A percentile compares a stretch with the other conserved stretches of the same genome.
phyloP scores from a whole-genome alignment of 2,888 invertebrate genomes.

The Rhabditophanes sp. region DNA sequence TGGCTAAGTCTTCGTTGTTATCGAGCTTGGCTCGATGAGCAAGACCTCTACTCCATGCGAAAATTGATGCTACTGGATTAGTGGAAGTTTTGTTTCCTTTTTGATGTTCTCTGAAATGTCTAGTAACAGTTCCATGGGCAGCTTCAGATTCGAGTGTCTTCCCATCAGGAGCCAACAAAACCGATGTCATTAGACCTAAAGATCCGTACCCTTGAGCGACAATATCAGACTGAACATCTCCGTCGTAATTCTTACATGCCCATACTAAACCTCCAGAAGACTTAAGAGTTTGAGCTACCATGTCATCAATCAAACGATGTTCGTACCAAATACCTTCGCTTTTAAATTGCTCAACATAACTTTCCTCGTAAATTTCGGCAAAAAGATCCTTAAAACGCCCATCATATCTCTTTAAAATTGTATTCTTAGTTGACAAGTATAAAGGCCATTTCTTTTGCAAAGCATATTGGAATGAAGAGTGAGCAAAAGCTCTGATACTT shows the following conservation, averaged over 20 bases:
- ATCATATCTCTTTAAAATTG: slow-evolving; percentile 71
- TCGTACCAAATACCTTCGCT: slow-evolving; percentile 71
- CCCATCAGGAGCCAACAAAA: slow-evolving; percentile 52
- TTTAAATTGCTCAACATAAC: slow-evolving; percentile 62
- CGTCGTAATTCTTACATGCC: slow-evolving; percentile 76
- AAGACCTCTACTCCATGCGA: slow-evolving; percentile 73
- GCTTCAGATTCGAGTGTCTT: slow-evolving; percentile 53
- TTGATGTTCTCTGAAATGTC: slow-evolving; percentile 55
- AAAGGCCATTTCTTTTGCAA: slow-evolving; percentile 69
- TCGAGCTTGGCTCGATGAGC: slow-evolving; percentile 68
- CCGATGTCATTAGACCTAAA: slow-evolving; percentile 59
- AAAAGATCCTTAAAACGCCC: slow-evolving; percentile 81
- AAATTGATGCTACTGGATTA: slow-evolving; percentile 76
- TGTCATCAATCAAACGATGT: slow-evolving; percentile 75
- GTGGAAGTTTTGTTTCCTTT: slow-evolving; percentile 67
- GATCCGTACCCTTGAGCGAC: slow-evolving; percentile 66
- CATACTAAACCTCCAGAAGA: slow-evolving; percentile 72
- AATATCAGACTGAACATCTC: slow-evolving; percentile 74
- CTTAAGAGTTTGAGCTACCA: slow-evolving; percentile 55
- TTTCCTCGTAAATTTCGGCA: slow-evolving; percentile 67
- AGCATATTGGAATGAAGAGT: slow-evolving; percentile 72
- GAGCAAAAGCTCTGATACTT: slow-evolving; percentile 61
- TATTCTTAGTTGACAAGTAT: slow-evolving; percentile 78
- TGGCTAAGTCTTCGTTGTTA: slow-evolving; percentile 58
- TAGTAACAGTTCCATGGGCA: slow-evolving; percentile 53